Evolutionary conservation across 2,797 vertebrate species (phyloP).

Genomic region (Mionectes olivaceus): DNA sequence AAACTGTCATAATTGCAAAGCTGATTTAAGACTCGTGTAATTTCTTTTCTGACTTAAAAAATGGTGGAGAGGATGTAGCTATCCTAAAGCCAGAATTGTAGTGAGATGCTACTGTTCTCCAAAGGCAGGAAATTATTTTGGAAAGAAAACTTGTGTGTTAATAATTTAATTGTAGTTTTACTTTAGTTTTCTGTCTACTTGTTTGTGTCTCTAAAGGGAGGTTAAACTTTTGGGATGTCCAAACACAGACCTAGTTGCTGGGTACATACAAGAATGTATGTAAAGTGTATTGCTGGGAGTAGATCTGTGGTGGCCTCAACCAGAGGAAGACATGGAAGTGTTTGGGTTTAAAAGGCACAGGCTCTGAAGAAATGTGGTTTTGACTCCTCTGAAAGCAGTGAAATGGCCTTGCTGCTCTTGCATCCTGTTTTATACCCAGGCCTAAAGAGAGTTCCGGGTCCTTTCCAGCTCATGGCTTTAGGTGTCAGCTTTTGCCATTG

Average conservation of each 20-base stretch:
- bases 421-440: background rate
- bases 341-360: background rate
- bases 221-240: background rate
- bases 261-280: rapidly evolving
- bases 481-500: background rate
- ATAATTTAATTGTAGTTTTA: background rate
- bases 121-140: background rate
- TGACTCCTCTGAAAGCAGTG: background rate
- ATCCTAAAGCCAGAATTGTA: background rate
- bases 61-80: background rate
- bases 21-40: background rate
- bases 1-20: background rate
- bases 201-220: background rate
- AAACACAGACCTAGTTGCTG: background rate
- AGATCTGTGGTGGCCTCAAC: rapidly evolving
- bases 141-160: rapidly evolving
- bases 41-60: background rate
- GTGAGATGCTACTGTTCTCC: background rate
- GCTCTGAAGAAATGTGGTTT: rapidly evolving
- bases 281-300: background rate
- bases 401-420: background rate
- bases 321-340: background rate
- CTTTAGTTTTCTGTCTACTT: background rate
- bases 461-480: background rate
- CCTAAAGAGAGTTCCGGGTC: background rate